These are phyloP conservation scores for Myiotriccus ornatus DNA, from an alignment of 2,797 vertebrate genomes.

Conservation along the genomic window DNA sequence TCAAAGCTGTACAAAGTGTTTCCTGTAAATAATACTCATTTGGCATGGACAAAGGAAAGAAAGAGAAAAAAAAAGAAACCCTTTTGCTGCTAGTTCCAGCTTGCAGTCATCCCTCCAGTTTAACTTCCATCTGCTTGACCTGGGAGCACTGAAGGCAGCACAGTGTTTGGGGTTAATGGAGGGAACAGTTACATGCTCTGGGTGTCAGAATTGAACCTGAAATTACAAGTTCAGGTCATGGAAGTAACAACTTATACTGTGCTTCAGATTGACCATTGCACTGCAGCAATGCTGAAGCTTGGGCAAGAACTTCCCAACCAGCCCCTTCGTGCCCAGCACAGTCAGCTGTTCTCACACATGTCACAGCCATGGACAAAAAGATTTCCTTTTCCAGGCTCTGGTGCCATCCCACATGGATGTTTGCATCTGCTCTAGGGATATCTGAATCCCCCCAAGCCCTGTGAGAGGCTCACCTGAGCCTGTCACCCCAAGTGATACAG, in stretches of 20 bases:
- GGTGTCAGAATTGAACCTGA: not conserved
- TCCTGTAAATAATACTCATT: conserved; percentile 58
- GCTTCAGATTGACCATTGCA: not conserved
- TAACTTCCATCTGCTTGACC: not conserved
- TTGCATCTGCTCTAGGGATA: not conserved
- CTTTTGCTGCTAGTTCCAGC: conserved; percentile 20
- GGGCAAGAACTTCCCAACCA: not conserved
- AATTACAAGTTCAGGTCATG: not conserved
- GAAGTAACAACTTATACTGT: not conserved
- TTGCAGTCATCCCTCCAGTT: not conserved
- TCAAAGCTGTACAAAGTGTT: conserved; percentile 20
- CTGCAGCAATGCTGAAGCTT: not conserved
- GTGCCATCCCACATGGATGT: not conserved
- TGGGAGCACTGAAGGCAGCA: not conserved
- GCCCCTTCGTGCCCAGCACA: not conserved
- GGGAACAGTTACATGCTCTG: not conserved
- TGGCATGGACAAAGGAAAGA: conserved; percentile 4
- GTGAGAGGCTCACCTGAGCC: not conserved
- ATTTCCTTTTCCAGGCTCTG: not conserved
- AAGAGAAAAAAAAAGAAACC: not conserved
- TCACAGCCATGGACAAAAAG: not conserved
- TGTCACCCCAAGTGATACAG: not conserved
- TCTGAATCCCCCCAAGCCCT: not conserved
- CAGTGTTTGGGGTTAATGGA: not conserved
- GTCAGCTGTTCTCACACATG: not conserved